Evolutionary conservation across 2,113 vertebrate genomes (phyloP).

Genomic region (Dinomys branickii): DNA sequence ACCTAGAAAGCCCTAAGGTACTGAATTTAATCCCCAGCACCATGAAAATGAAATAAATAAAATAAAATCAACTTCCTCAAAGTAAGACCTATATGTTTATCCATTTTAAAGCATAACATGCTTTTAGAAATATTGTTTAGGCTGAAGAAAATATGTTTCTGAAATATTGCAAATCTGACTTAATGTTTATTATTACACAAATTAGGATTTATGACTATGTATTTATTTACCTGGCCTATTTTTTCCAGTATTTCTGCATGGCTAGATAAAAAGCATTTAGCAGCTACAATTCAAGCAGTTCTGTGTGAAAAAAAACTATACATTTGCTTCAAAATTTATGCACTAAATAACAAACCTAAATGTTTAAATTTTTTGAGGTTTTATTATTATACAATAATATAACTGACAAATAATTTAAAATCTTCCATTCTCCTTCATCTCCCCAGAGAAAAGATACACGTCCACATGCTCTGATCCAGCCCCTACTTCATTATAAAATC

Average conservation of each 20-base stretch:
- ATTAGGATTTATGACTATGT: not conserved
- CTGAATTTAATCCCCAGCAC: not conserved
- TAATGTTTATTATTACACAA: not conserved
- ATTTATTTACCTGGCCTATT: not conserved
- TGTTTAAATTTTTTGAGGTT: not conserved
- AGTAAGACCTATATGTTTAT: not conserved
- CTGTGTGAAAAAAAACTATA: not conserved
- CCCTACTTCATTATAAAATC: not conserved
- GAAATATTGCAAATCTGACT: not conserved
- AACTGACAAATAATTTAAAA: not conserved
- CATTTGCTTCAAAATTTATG: not conserved
- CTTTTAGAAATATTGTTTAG: not conserved
- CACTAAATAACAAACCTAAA: not conserved
- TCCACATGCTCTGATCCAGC: not conserved
- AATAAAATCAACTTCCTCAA: constrained; percentile 13
- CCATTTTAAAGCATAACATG: not conserved
- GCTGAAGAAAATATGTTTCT: not conserved
- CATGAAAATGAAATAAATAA: not conserved
- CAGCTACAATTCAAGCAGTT: not conserved
- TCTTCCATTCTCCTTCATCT: not conserved
- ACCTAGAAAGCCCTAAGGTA: not conserved
- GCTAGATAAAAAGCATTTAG: not conserved
- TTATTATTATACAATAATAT: not conserved
- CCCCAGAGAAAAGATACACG: not conserved
- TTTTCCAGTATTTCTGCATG: constrained; percentile 27